Evolutionary conservation across 2,797 vertebrate genomes (phyloP).

Genomic region (Sebastes minor): DNA sequence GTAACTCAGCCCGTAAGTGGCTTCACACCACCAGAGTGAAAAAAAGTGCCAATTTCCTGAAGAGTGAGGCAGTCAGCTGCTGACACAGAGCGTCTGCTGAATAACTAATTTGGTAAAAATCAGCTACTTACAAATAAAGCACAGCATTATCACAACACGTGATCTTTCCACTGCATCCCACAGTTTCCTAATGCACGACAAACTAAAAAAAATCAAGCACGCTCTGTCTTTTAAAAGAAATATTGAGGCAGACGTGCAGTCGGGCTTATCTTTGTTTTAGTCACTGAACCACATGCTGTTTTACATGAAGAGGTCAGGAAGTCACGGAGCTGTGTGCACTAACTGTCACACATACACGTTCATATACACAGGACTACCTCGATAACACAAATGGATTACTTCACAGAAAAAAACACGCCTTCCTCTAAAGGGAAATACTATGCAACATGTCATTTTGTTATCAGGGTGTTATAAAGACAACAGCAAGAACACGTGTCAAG

Average conservation of each 20-base stretch:
- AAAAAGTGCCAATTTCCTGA: slow-evolving; percentile 52
- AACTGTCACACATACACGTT: slow-evolving; percentile 4
- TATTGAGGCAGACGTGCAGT: slow-evolving; percentile 57
- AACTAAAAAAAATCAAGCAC: slow-evolving; percentile 13
- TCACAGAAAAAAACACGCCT: background rate
- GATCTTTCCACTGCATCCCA: slow-evolving; percentile 15
- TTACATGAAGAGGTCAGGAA: slow-evolving; percentile 78
- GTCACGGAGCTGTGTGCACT: slow-evolving; percentile 60
- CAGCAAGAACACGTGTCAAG: background rate
- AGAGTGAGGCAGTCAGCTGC: slow-evolving; percentile 9
- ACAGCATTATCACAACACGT: background rate
- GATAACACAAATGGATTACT: slow-evolving; percentile 22
- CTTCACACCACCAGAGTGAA: slow-evolving; percentile 33
- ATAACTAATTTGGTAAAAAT: background rate
- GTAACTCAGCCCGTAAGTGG: slow-evolving; percentile 21
- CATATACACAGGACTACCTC: slow-evolving; percentile 19
- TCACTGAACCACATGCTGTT: slow-evolving; percentile 61
- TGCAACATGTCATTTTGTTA: slow-evolving; percentile 7
- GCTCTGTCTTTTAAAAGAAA: slow-evolving; percentile 52
- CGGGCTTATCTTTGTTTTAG: slow-evolving; percentile 62
- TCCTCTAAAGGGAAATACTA: slow-evolving; percentile 27
- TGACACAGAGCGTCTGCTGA: background rate
- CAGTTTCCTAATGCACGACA: slow-evolving; percentile 3
- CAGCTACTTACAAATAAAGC: slow-evolving; percentile 13
- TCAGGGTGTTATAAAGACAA: slow-evolving; percentile 12